phyloP scores from a whole-genome alignment of 2,113 vertebrate genomes.

The Labrus mixtus region DNA sequence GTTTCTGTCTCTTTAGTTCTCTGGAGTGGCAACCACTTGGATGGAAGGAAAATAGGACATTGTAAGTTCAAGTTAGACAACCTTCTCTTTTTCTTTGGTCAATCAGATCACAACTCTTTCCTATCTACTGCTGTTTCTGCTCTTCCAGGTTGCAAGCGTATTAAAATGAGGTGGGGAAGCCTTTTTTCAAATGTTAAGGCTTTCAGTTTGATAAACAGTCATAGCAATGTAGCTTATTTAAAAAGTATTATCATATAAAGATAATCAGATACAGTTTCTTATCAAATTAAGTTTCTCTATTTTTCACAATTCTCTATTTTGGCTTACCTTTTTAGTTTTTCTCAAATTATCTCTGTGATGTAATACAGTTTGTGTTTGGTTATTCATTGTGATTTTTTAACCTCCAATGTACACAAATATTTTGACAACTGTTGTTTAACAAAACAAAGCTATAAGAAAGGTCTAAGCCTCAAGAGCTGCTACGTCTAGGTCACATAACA shows the following conservation, averaged over 20 bases:
- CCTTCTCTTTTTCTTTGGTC: slow-evolving; percentile 80
- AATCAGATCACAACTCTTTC: slow-evolving; percentile 64
- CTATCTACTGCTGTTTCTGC: slow-evolving; percentile 59
- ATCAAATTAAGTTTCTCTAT: background rate
- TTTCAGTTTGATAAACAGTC: slow-evolving; percentile 48
- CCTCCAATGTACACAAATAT: no score
- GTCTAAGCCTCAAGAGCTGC: background rate
- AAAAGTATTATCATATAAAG: slow-evolving; percentile 1
- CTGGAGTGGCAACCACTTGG: slow-evolving; percentile 87
- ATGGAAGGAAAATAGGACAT: slow-evolving; percentile 86
- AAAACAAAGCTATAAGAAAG: slow-evolving; percentile 28
- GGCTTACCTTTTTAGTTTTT: background rate
- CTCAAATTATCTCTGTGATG: background rate
- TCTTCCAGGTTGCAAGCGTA: slow-evolving; percentile 47
- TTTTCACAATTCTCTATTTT: slow-evolving; percentile 5
- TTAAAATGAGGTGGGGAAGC: slow-evolving; percentile 19
- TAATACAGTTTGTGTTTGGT: background rate
- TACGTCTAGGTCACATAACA: background rate
- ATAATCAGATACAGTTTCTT: slow-evolving; percentile 18
- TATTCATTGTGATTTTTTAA: slow-evolving; percentile 5
- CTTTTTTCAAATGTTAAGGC: slow-evolving; percentile 46
- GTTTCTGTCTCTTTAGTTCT: slow-evolving; percentile 85
- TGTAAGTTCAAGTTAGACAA: slow-evolving; percentile 83
- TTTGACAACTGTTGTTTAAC: slow-evolving; percentile 11
- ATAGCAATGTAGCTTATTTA: slow-evolving; percentile 16